Base-by-base conservation (phyloP, 2,797 vertebrate species). In the Perodicticus potto region DNA sequence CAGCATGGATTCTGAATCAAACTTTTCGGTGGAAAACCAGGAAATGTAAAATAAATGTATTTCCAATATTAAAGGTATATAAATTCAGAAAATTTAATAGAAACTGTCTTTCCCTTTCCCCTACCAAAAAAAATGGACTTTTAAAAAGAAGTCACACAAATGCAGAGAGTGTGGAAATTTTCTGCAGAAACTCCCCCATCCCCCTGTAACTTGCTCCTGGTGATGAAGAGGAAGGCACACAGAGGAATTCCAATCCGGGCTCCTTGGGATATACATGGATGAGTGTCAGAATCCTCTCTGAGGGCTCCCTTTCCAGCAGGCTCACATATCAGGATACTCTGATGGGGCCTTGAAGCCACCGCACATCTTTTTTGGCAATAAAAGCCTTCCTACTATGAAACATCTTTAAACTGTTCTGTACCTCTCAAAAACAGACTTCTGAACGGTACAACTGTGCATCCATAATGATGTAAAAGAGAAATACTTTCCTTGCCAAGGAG, bases 401-500 rank as follows among this genome's bases (percentile, higher is more conserved):
- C 49, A 89, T 53, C 93, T 89, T 92, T 57, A 89, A 91, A 96
- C 69, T 53, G 45, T 37, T 85, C 45, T 69, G 5, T 63, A 94
- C 40, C 25, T 95, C 86, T 96, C 77, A 96, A 92, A 96, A 96
- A 93, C 73, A 91, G 4, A 20, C 49, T 97, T 32, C 96, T 95
- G 65, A 82, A 97, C 98, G 86, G 94, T 73, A 89, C 93, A 97
- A 96, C 96, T 89, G 89, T 97, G 92, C 97, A 98, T 98, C 93
- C 94, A 93, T 98, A 98, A 98, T 94, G 96, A 97, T 32, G 57
- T 93, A 97, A 11, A 16, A 93, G 70, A 97, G 96, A 96, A 98
- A 96, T 1, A 73, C 93, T 97, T 97, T 87, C 95, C 97, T 97
- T 98, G 97, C 97, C 97, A 97, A 98, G 97, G 91, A 98, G 96